Base-by-base conservation (phyloP, 2,113 vertebrate species). In the Carassius auratus region DNA sequence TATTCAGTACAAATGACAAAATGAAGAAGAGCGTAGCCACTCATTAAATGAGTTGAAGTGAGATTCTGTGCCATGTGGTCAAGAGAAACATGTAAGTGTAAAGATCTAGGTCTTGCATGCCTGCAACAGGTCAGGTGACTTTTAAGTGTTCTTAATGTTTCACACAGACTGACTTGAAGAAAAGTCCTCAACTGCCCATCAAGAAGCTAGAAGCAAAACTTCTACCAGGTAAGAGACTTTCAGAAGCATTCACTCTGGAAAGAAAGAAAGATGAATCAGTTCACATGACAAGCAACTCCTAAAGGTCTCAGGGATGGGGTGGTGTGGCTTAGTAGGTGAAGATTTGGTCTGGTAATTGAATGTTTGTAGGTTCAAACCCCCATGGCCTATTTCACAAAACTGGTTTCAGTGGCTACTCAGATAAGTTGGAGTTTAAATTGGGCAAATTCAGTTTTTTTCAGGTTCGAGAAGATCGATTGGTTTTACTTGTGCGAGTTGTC, bases 181-280 rank as follows among this genome's bases (percentile, higher is more conserved):
- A 93, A 86, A 90, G 81, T 0, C 93, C 96, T 83, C 96, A 97
- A 76, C 95, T 95, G 81, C 96, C 95, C 59, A 95, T 97, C 88
- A 98, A 96, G 91, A 99, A 97, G 88, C 92, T 99, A 94, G 97
- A 99, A 86, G 95, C 97, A 0, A 94, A 94, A 45, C 95, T 99
- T 90, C 91, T 99, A 90, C 95, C 96, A 95, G 98, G 98, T 98
- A 93, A 94, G 50, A 8, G 38, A 42, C 38, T 42, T 42, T 42
- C 38, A 42, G 38, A 42, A 42, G 1, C 6, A 42, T 42, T 42
- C 8, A 8, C 38, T 8, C 6, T 42, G n/a, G n/a, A 1, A 48
- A 50, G 13, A 50, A 19, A 17, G 0, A 7, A 9, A 30, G 4
- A 3, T 52, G 48, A 0, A 55, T 76, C 23, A 55, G 14, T 19